Percentiles rank a stretch among this genome's conserved stretches.
These are phyloP conservation scores for Aphodius granarius DNA, from an alignment of 2,888 invertebrate genomes.

Conservation along the genomic window DNA sequence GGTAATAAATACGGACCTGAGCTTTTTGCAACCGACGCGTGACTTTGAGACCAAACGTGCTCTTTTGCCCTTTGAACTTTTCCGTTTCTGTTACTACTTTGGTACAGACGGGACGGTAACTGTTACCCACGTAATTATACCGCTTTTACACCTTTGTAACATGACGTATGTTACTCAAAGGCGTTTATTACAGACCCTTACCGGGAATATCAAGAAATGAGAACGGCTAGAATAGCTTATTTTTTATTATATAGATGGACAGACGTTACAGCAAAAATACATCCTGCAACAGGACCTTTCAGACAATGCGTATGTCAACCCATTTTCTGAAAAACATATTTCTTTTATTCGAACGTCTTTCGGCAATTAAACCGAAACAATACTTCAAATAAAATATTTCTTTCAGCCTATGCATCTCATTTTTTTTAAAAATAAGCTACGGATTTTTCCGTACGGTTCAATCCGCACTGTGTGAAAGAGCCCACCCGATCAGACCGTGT, in stretches of 20 bases:
- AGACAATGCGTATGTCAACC: too few relatives aligned
- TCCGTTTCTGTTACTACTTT: neutral
- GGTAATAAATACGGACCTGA: neutral
- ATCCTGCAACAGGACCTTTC: too few relatives aligned
- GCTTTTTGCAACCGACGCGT: neutral
- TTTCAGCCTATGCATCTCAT: too few relatives aligned
- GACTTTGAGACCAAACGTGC: neutral
- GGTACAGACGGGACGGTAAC: neutral
- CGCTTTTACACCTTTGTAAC: neutral
- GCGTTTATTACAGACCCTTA: neutral
- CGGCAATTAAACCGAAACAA: too few relatives aligned
- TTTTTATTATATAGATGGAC: neutral
- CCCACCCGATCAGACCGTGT: too few relatives aligned
- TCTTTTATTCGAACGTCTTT: too few relatives aligned
- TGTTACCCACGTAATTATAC: neutral
- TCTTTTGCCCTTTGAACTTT: neutral
- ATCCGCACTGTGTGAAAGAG: too few relatives aligned
- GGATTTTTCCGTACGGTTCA: too few relatives aligned
- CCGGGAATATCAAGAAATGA: neutral
- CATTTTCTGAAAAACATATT: too few relatives aligned
- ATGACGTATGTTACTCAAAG: neutral
- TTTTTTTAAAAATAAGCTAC: too few relatives aligned
- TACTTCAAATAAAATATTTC: too few relatives aligned
- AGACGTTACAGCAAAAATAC: too few relatives aligned
- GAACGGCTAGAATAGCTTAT: neutral